A percentile compares a stretch with the other conserved stretches of the same genome.
Evolutionary conservation across 2,797 vertebrate species (phyloP).

Genomic region (Spinus pinus): DNA sequence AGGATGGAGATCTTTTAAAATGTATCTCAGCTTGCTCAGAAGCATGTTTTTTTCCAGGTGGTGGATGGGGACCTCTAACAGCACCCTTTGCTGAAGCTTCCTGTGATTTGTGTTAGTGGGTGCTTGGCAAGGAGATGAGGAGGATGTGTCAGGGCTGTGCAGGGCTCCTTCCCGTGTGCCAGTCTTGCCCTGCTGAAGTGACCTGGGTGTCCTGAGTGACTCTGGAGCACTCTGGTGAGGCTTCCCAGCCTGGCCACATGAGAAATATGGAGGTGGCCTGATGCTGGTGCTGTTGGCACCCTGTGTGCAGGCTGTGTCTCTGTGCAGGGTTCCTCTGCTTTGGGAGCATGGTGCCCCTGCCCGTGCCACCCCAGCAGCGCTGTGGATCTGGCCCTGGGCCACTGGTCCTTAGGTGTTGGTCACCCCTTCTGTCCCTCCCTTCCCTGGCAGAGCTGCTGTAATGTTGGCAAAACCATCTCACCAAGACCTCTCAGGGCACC

Average conservation of each 20-base stretch:
- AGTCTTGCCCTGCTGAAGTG: accelerated
- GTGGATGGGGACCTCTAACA: background rate
- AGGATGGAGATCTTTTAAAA: background rate
- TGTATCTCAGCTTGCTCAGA: background rate
- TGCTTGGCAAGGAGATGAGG: background rate
- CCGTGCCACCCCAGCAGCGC: accelerated
- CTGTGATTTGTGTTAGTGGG: accelerated
- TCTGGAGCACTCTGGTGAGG: background rate
- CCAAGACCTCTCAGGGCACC: background rate
- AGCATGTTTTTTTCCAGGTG: background rate
- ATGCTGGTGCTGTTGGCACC: background rate
- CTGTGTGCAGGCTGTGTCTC: background rate
- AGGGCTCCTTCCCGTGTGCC: accelerated
- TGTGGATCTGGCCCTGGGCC: background rate
- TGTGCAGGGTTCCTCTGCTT: accelerated
- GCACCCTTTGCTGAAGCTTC: background rate
- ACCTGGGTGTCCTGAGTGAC: background rate
- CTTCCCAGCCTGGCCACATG: background rate
- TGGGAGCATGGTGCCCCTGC: accelerated
- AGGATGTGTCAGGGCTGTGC: background rate
- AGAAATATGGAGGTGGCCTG: background rate
- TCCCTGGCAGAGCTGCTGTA: background rate
- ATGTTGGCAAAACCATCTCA: background rate
- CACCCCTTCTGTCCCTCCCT: background rate
- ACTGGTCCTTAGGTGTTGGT: accelerated